These are phyloP conservation scores for Dilophus febrilis DNA, from an alignment of 2,888 invertebrate species.

Conservation along the genomic window DNA sequence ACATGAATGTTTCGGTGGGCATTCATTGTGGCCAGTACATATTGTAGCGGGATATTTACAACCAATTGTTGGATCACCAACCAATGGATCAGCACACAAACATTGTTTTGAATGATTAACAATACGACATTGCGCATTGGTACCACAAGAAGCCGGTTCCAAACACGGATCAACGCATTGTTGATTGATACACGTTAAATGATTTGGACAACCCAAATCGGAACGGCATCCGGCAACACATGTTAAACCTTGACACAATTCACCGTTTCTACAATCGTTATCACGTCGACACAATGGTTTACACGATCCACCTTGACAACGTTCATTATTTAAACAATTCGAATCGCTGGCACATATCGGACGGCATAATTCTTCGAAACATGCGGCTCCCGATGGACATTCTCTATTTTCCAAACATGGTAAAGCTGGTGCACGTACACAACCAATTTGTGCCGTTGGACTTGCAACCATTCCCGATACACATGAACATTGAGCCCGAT, in stretches of 20 bases:
- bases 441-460: constrained; percentile 75
- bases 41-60: constrained; percentile 50
- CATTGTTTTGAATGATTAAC: constrained; percentile 58
- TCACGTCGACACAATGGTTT: constrained; percentile 69
- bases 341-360: constrained; percentile 58
- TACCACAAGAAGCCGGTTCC: constrained; percentile 64
- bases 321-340: constrained; percentile 67
- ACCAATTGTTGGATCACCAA: constrained; percentile 55
- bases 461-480: constrained; percentile 64
- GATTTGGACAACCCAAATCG: constrained; percentile 54
- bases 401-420: constrained; percentile 63
- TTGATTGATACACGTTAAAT: constrained; percentile 57
- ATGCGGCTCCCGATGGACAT: constrained; percentile 52
- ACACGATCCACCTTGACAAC: constrained; percentile 50
- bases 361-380: constrained; percentile 56
- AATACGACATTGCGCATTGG: constrained; percentile 58
- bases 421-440: constrained; percentile 60
- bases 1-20: constrained; percentile 53
- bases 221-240: constrained; percentile 70
- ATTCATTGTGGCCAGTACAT: constrained; percentile 50
- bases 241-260: constrained; percentile 66
- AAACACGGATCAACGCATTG: constrained; percentile 64
- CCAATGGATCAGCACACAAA: constrained; percentile 48
- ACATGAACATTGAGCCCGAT: constrained; percentile 68
- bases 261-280: constrained; percentile 72